Percentiles rank a stretch among this genome's conserved stretches.
Conservation (phyloP, 2,113 vertebrate species). For the Sakesphorus luctuosus region DNA sequence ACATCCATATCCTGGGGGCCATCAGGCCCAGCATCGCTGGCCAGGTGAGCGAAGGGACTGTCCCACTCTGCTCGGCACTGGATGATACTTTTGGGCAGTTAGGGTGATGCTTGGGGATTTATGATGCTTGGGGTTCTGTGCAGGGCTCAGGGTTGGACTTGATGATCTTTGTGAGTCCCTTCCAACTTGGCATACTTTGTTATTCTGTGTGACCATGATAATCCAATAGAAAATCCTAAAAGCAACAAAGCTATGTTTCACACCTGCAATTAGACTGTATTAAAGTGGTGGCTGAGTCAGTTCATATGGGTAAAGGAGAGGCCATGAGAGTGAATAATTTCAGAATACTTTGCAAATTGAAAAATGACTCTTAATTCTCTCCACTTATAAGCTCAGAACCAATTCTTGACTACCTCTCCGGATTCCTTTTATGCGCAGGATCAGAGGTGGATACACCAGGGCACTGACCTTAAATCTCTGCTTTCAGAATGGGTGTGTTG, state of each 20-base stretch:
- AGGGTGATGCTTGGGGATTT: background rate
- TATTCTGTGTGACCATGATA: background rate
- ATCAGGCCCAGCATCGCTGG: background rate
- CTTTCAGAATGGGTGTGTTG: background rate
- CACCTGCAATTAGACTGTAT: fast-evolving
- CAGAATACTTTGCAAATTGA: background rate
- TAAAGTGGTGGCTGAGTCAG: background rate
- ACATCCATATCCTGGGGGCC: background rate
- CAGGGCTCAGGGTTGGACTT: background rate
- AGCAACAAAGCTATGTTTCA: background rate
- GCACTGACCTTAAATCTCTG: background rate
- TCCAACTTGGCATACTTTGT: background rate
- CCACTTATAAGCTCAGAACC: background rate
- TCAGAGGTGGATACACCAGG: background rate
- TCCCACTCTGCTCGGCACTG: background rate
- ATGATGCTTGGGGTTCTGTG: background rate
- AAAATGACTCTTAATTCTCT: no score
- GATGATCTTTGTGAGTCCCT: background rate
- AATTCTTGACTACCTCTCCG: background rate
- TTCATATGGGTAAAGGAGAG: background rate
- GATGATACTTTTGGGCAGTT: background rate
- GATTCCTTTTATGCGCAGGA: background rate
- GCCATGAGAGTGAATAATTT: fast-evolving
- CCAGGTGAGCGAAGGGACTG: background rate
- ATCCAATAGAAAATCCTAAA: background rate